Evolutionary conservation across 2,888 invertebrate species (phyloP).

Genomic region (Rhamnusium bicolor): DNA sequence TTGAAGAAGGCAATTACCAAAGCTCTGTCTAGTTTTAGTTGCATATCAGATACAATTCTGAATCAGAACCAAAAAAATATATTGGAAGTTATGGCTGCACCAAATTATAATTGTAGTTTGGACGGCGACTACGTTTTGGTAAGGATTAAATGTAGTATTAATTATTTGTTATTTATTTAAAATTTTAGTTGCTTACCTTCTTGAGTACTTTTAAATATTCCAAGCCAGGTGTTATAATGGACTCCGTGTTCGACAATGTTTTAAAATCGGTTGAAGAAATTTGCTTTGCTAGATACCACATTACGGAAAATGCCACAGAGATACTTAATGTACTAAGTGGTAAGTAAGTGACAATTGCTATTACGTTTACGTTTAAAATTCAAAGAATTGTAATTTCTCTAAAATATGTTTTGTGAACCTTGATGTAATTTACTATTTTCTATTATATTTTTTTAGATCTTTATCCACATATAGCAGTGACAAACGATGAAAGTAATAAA

Average conservation of each 20-base stretch:
- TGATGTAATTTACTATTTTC: slow-evolving; percentile 11
- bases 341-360: too few relatives aligned
- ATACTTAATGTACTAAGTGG: slow-evolving; percentile 61
- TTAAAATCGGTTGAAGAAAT: slow-evolving; percentile 63
- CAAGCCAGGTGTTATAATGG: slow-evolving; percentile 54
- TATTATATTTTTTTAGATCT: slow-evolving; percentile 54
- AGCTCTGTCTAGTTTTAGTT: slow-evolving; percentile 59
- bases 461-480: slow-evolving; percentile 56
- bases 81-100: slow-evolving; percentile 53
- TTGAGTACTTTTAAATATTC: slow-evolving; percentile 62
- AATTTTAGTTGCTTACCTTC: slow-evolving; percentile 62
- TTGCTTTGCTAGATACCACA: slow-evolving; percentile 61
- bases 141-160: too few relatives aligned
- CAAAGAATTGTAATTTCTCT: too few relatives aligned
- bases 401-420: too few relatives aligned
- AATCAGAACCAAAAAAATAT: slow-evolving; percentile 55
- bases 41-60: slow-evolving; percentile 50
- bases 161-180: not conserved
- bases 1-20: slow-evolving; percentile 49
- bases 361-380: too few relatives aligned
- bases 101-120: slow-evolving; percentile 54
- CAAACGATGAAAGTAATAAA: slow-evolving; percentile 41
- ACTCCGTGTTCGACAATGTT: slow-evolving; percentile 57
- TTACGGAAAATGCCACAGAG: slow-evolving; percentile 62
- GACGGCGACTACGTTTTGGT: slow-evolving; percentile 60